Evolutionary conservation across 2,113 vertebrate genomes (phyloP).

Genomic region (Genyomyrus donnyi): DNA sequence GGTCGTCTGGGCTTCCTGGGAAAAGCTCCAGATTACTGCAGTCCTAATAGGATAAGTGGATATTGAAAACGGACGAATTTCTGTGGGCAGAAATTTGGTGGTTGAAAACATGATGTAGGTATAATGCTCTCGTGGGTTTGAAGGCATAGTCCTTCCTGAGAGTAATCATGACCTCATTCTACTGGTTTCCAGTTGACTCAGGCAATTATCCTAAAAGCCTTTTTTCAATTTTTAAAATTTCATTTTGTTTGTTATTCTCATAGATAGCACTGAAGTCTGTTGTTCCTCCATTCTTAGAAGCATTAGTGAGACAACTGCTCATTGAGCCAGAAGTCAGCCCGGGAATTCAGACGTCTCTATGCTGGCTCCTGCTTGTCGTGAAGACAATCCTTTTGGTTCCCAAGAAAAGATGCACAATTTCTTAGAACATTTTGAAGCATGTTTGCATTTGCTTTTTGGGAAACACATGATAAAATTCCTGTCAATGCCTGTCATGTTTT

Average conservation of each 20-base stretch:
- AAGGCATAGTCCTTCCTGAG: not conserved
- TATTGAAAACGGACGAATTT: not conserved
- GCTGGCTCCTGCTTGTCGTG: not conserved
- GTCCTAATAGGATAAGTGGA: not conserved
- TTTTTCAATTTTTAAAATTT: not conserved
- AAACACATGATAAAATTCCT: not conserved
- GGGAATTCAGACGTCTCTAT: not conserved
- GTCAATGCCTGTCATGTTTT: not conserved
- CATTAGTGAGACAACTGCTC: not conserved
- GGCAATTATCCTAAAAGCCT: not conserved
- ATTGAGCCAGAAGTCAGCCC: not conserved
- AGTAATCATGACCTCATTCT: not conserved
- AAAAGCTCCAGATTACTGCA: not conserved
- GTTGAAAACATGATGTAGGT: not conserved
- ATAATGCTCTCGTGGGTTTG: not conserved
- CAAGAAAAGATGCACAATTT: not conserved
- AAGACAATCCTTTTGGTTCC: not conserved
- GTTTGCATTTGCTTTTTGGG: not conserved
- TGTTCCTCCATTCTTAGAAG: not conserved
- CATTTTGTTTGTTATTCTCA: not conserved
- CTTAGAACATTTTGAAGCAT: not conserved
- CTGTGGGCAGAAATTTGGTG: not conserved
- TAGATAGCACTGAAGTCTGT: not conserved
- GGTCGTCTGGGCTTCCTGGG: not conserved
- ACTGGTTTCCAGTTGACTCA: not conserved